These are phyloP conservation scores for Morone saxatilis DNA, from an alignment of 2,113 vertebrate species.

Conservation along the genomic window DNA sequence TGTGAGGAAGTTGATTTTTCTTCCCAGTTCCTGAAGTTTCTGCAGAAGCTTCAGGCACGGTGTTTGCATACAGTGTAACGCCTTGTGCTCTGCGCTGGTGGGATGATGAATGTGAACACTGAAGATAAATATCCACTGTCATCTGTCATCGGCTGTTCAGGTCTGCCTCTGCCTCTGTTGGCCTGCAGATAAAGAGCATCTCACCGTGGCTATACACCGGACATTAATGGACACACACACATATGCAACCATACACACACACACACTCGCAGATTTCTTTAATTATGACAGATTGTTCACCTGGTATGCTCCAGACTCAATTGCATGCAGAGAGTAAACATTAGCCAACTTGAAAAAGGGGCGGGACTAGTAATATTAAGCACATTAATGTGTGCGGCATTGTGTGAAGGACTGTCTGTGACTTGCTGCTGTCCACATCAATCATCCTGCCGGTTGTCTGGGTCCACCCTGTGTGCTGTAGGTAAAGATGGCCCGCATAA, in stretches of 20 bases:
- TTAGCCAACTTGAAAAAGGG: constrained; percentile 71
- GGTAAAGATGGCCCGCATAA: constrained; percentile 71
- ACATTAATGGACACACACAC: constrained; percentile 35
- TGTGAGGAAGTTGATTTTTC: constrained; percentile 14
- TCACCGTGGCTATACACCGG: constrained; percentile 34
- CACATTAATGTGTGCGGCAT: constrained; percentile 80
- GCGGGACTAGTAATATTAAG: constrained; percentile 78
- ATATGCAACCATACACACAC: not conserved
- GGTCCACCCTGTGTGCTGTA: constrained; percentile 80
- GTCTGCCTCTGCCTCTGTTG: constrained; percentile 53
- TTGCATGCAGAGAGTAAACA: constrained; percentile 68
- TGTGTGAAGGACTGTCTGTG: constrained; percentile 84
- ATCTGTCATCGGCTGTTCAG: constrained; percentile 64
- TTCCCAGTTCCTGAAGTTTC: constrained; percentile 14
- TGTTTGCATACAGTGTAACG: constrained; percentile 32
- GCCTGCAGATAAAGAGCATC: constrained; percentile 65
- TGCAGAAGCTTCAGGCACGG: not conserved
- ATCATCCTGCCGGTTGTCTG: constrained; percentile 84
- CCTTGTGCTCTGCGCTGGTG: constrained; percentile 26
- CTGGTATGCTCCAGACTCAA: constrained; percentile 41
- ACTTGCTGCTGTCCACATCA: constrained; percentile 79
- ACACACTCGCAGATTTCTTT: constrained; percentile 25
- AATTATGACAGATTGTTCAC: constrained; percentile 72
- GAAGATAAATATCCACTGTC: constrained; percentile 73
- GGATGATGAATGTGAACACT: constrained; percentile 74